Conservation (phyloP, 2,888 invertebrate species). For the Xestia sexstrigata region DNA sequence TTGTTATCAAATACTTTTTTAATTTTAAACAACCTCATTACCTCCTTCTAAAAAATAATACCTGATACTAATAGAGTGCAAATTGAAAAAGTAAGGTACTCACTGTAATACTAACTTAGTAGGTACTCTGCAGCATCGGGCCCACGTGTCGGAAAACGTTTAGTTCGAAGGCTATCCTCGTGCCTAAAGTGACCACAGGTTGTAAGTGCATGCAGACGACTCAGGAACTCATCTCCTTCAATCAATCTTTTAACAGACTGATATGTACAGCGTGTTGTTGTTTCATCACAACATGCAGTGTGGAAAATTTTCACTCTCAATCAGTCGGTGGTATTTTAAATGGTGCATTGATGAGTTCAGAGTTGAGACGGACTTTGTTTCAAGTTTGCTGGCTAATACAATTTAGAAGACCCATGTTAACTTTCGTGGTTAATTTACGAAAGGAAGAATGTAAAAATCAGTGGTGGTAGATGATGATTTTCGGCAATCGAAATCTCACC, state of each 20-base stretch:
- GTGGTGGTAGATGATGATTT: neutral
- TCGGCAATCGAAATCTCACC: neutral
- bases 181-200: slow-evolving; percentile 13
- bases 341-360: neutral
- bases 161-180: slow-evolving; percentile 11
- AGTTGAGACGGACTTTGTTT: neutral
- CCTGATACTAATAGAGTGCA: neutral
- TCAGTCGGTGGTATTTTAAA: neutral
- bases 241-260: slow-evolving; percentile 42
- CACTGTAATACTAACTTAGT: neutral
- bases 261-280: slow-evolving; percentile 27
- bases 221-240: slow-evolving; percentile 45
- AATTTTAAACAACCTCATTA: neutral
- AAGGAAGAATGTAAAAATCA: neutral
- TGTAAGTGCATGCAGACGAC: slow-evolving; percentile 7
- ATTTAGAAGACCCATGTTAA: neutral
- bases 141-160: slow-evolving; percentile 45
- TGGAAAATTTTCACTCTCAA: neutral
- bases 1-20: neutral
- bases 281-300: neutral
- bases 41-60: neutral
- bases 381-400: neutral
- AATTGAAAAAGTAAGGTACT: neutral
- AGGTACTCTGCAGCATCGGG: neutral
- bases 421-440: neutral